These are phyloP conservation scores for Todus mexicanus DNA, from an alignment of 2,797 vertebrate genomes.

Conservation along the genomic window DNA sequence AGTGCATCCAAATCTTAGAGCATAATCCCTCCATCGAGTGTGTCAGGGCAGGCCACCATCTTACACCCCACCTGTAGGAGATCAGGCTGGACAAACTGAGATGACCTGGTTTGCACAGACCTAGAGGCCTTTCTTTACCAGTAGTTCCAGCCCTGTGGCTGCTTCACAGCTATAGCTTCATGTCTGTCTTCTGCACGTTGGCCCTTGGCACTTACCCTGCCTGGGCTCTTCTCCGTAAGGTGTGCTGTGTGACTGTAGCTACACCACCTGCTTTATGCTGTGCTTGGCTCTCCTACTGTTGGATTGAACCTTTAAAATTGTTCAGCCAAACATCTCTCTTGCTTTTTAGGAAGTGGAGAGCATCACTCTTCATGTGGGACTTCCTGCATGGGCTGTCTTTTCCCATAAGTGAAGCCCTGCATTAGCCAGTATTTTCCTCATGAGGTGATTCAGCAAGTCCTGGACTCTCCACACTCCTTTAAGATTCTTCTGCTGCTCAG, in stretches of 20 bases:
- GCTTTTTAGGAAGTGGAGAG: neutral
- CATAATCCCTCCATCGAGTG: neutral
- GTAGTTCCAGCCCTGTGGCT: neutral
- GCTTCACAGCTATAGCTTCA: neutral
- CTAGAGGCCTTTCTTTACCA: neutral
- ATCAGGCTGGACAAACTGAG: neutral
- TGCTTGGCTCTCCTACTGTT: neutral
- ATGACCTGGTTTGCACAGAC: neutral
- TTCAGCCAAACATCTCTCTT: neutral
- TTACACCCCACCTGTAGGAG: neutral
- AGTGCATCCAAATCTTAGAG: neutral
- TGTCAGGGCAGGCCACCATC: neutral
- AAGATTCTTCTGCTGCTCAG: neutral
- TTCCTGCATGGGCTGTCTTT: neutral
- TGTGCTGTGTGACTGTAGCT: neutral
- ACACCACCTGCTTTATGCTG: fast-evolving
- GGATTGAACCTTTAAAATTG: neutral
- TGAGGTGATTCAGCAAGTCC: neutral
- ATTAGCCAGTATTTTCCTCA: neutral
- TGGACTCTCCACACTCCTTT: too few relatives aligned
- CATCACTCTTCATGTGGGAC: fast-evolving
- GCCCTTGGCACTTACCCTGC: neutral
- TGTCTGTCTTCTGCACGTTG: too few relatives aligned
- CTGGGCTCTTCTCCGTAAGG: neutral
- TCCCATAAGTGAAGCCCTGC: neutral